Conservation (phyloP, 2,888 invertebrate species). For the Leucoptera coffeella region DNA sequence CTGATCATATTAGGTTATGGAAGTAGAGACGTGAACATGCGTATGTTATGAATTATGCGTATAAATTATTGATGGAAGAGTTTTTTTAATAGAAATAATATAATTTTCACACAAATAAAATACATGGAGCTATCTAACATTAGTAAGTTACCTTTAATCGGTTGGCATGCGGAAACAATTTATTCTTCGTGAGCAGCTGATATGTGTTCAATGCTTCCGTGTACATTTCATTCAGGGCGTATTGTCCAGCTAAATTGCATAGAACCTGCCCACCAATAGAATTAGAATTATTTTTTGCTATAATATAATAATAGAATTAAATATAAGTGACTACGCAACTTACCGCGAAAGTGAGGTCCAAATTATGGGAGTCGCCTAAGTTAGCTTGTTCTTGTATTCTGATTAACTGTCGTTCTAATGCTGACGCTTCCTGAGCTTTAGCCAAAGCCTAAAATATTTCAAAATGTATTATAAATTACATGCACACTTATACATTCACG, state of each 20-base stretch:
- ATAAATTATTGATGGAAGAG: too few species aligned
- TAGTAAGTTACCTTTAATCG: constrained; percentile 81
- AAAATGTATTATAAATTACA: constrained; percentile 4
- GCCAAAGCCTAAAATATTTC: constrained; percentile 59
- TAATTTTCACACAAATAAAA: too few species aligned
- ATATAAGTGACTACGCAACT: constrained; percentile 11
- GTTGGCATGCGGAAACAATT: constrained; percentile 89
- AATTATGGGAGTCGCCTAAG: constrained; percentile 84
- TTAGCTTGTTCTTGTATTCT: constrained; percentile 88
- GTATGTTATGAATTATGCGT: too few species aligned
- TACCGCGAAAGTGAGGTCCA: constrained; percentile 93
- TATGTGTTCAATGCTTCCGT: constrained; percentile 95
- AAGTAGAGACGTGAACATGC: too few species aligned
- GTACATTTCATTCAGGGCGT: constrained; percentile 89
- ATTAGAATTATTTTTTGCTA: neutral
- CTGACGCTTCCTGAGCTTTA: constrained; percentile 94
- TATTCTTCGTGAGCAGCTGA: constrained; percentile 88
- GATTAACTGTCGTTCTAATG: constrained; percentile 84
- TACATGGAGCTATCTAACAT: too few species aligned
- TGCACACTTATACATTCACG: constrained; percentile 1
- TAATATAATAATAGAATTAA: constrained; percentile 1
- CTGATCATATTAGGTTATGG: too few species aligned
- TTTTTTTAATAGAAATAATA: too few species aligned
- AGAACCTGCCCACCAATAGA: constrained; percentile 60
- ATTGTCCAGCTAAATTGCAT: constrained; percentile 94